phyloP scores from a whole-genome alignment of 23 tunicate genomes.

The Halocynthia aurantium region DNA sequence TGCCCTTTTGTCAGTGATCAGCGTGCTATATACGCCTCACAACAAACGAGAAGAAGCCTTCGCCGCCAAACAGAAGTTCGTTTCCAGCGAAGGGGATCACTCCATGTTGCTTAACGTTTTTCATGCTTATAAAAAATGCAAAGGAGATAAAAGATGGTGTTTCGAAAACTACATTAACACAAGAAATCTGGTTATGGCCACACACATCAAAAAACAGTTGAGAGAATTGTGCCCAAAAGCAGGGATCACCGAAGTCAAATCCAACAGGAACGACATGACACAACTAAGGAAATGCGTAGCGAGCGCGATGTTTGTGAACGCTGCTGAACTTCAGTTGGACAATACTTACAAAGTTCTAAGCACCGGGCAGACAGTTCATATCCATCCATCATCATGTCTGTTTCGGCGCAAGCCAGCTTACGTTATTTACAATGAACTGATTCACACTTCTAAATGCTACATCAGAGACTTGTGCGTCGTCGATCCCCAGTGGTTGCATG shows the following conservation, averaged over 20 bases:
- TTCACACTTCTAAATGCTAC: constrained; percentile 77
- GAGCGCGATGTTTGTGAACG: constrained; percentile 56
- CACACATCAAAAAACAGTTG: constrained; percentile 68
- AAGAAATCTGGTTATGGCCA: constrained; percentile 51
- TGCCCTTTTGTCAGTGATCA: constrained; percentile 76
- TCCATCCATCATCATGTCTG: constrained; percentile 92
- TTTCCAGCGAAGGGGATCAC: constrained; percentile 84
- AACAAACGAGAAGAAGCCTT: constrained; percentile 55
- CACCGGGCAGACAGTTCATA: constrained; percentile 64
- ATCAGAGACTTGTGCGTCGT: constrained; percentile 90
- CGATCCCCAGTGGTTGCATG: constrained; percentile 85
- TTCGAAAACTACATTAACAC: constrained; percentile 63
- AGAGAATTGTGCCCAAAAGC: constrained; percentile 68
- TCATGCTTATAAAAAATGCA: constrained; percentile 58
- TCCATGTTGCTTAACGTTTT: constrained; percentile 69
- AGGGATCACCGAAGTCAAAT: constrained; percentile 28
- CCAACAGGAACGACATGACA: constrained; percentile 39
- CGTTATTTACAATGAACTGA: constrained; percentile 66
- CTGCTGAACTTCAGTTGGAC: constrained; percentile 84
- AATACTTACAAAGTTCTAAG: constrained; percentile 50
- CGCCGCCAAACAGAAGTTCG: constrained; percentile 46
- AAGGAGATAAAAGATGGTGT: constrained; percentile 72
- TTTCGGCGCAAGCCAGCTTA: constrained; percentile 83
- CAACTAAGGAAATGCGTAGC: constrained; percentile 54
- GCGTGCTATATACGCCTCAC: constrained; percentile 61